Evolutionary conservation across 1,140 invertebrate species (phyloP).

Genomic region (Ceratosolen solmsi): DNA sequence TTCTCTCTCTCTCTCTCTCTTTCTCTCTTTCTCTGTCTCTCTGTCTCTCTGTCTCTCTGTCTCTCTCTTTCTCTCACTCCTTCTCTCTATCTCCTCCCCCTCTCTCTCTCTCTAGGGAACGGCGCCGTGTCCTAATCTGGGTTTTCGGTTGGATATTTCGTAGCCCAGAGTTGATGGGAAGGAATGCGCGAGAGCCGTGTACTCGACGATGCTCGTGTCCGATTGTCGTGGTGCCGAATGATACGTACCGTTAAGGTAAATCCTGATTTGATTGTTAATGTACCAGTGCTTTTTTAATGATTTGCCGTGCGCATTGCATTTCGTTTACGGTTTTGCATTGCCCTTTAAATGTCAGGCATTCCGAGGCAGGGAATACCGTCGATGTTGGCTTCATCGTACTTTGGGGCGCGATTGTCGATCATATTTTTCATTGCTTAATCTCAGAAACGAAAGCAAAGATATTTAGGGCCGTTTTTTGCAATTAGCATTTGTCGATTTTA

Average conservation of each 20-base stretch:
- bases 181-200: constrained; percentile 5
- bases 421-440: background rate
- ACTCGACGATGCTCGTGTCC: background rate
- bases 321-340: background rate
- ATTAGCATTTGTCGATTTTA: background rate
- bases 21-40: background rate
- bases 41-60: too few relatives aligned
- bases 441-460: background rate
- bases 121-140: constrained; percentile 36
- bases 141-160: constrained; percentile 24
- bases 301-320: background rate
- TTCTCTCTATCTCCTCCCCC: too few relatives aligned
- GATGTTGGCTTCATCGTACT: background rate
- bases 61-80: background rate
- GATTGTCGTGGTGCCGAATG: background rate
- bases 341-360: background rate
- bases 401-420: background rate
- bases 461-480: background rate
- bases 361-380: background rate
- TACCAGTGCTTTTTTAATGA: background rate
- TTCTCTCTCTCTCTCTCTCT: background rate
- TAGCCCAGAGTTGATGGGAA: constrained; percentile 3
- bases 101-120: background rate
- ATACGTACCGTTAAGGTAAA: constrained; percentile 34
- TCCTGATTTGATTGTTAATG: constrained; percentile 30